Evolutionary conservation across 1,140 invertebrate genomes (phyloP).

Genomic region (Pogonomyrmex californicus): DNA sequence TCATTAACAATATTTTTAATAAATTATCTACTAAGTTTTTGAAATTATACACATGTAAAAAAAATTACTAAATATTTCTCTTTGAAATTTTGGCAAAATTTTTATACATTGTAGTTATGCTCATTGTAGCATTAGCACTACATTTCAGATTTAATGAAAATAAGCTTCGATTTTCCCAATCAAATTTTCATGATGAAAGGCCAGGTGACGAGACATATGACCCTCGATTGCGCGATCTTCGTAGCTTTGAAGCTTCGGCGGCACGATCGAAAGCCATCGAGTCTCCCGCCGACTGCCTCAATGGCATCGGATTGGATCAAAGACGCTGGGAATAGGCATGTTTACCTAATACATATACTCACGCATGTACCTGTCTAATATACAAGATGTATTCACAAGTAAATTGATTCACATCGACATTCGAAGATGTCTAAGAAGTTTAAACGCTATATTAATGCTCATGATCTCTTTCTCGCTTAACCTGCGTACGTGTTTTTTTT

Average conservation of each 20-base stretch:
- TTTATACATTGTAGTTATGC: no score
- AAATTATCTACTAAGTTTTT: not conserved
- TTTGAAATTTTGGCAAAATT: no score
- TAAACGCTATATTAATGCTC: conserved; percentile 45
- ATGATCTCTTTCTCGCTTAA: not conserved
- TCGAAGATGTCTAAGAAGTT: conserved; percentile 42
- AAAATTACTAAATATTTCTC: no score
- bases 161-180: conserved; percentile 1
- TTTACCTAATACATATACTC: conserved; percentile 60
- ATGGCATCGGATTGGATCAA: conserved; percentile 69
- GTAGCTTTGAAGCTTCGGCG: conserved; percentile 59
- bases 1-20: not conserved
- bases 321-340: conserved; percentile 64
- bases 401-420: conserved; percentile 67
- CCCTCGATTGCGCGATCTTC: conserved; percentile 55
- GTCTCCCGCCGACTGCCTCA: conserved; percentile 56
- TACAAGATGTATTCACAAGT: conserved; percentile 41
- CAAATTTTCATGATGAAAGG: conserved; percentile 4
- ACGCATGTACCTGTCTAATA: conserved; percentile 33
- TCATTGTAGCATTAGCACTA: not conserved
- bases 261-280: conserved; percentile 63
- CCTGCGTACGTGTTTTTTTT: not conserved
- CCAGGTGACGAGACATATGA: conserved; percentile 54
- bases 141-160: not conserved
- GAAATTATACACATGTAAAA: not conserved